Evolutionary conservation across 2,888 invertebrate genomes (phyloP).

Genomic region (Campopleginae sp.): DNA sequence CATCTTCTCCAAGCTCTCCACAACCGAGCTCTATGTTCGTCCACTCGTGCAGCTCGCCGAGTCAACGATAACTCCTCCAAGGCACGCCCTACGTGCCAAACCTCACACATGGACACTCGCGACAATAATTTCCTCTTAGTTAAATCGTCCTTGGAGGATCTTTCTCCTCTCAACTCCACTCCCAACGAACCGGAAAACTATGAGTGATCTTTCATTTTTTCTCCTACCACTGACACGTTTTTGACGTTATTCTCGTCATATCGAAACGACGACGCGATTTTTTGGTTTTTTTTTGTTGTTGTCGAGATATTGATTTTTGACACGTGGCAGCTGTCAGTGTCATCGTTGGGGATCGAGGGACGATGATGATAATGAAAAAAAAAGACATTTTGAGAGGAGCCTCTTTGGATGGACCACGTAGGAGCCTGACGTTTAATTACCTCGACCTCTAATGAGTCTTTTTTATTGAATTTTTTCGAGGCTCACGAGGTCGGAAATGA

Average conservation of each 20-base stretch:
- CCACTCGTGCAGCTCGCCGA: constrained; percentile 64
- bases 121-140: constrained; percentile 46
- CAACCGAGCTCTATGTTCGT: constrained; percentile 31
- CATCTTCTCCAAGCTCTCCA: constrained; percentile 5
- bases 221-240: not conserved
- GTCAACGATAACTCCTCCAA: constrained; percentile 60
- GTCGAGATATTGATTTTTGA: not conserved
- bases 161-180: not conserved
- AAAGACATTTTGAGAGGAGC: constrained; percentile 55
- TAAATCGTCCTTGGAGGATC: constrained; percentile 30
- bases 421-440: constrained; percentile 75
- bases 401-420: constrained; percentile 45
- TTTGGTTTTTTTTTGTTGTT: no score
- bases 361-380: not conserved
- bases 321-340: not conserved
- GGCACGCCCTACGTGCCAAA: constrained; percentile 48
- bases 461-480: constrained; percentile 65
- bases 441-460: constrained; percentile 76
- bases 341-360: not conserved
- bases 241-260: no score
- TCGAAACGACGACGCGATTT: no score
- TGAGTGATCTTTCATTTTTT: not conserved
- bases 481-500: constrained; percentile 26
- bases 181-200: not conserved
- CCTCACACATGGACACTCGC: constrained; percentile 45